Percentiles rank a stretch among this genome's conserved stretches.
These are phyloP conservation scores for Chaetodon trifasciatus DNA, from an alignment of 2,797 vertebrate genomes.

Conservation along the genomic window DNA sequence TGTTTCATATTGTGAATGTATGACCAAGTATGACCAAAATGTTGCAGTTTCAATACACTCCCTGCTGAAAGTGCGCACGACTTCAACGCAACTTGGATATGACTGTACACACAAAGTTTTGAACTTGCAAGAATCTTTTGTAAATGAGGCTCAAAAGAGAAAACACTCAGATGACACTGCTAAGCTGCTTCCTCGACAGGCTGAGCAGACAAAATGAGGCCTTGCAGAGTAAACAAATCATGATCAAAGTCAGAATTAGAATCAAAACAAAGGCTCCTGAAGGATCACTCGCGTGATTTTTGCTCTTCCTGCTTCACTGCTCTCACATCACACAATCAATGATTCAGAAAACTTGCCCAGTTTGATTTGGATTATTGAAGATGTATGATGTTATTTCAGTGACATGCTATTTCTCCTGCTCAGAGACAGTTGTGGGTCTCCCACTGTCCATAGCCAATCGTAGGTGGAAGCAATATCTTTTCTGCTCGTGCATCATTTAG, in stretches of 20 bases:
- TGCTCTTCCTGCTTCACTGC: neutral
- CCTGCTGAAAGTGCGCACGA: neutral
- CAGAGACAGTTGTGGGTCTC: slow-evolving; percentile 8
- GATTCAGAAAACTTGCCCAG: neutral
- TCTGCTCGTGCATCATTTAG: slow-evolving; percentile 5
- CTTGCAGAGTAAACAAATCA: neutral
- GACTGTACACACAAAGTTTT: neutral
- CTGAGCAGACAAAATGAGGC: neutral
- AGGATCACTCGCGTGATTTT: neutral
- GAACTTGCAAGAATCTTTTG: neutral
- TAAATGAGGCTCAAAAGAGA: neutral
- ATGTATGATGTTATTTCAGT: neutral
- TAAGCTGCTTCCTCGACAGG: neutral
- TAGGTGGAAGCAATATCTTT: slow-evolving; percentile 26
- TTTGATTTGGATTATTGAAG: slow-evolving; percentile 26
- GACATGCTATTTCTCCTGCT: neutral
- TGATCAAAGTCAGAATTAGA: slow-evolving; percentile 20
- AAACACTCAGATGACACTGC: neutral
- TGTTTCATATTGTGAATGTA: neutral
- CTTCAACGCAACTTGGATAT: neutral
- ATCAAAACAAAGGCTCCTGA: slow-evolving; percentile 6
- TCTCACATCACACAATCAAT: neutral
- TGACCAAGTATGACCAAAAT: neutral
- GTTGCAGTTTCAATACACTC: neutral
- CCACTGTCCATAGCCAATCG: slow-evolving; percentile 3